phyloP scores from a whole-genome alignment of 2,888 invertebrate species.

The Macroteleia sp. region DNA sequence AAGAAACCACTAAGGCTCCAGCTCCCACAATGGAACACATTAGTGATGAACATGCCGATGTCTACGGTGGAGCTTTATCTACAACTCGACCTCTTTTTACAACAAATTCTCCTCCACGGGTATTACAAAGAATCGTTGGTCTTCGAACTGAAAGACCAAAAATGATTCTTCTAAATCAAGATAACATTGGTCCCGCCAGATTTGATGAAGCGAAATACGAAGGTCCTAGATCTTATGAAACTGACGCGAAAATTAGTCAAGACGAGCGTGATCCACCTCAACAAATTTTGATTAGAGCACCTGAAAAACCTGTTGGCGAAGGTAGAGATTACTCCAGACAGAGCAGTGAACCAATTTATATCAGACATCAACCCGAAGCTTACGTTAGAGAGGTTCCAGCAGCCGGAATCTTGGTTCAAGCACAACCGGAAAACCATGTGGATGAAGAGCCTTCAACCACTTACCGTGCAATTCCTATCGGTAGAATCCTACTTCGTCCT shows the following conservation, averaged over 20 bases:
- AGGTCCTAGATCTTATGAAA: slow-evolving; percentile 71
- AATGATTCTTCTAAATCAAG: slow-evolving; percentile 71
- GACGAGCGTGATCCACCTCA: slow-evolving; percentile 76
- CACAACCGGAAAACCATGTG: slow-evolving; percentile 60
- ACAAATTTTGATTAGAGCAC: slow-evolving; percentile 71
- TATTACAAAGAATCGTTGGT: slow-evolving; percentile 82
- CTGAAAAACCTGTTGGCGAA: slow-evolving; percentile 55
- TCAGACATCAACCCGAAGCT: slow-evolving; percentile 74
- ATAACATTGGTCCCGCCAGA: slow-evolving; percentile 75
- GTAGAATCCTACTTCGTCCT: slow-evolving; percentile 73
- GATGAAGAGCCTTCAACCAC: slow-evolving; percentile 71
- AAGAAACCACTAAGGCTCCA: slow-evolving; percentile 84
- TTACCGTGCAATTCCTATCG: slow-evolving; percentile 71
- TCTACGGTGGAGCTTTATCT: slow-evolving; percentile 88
- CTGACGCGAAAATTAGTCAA: slow-evolving; percentile 71
- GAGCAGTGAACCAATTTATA: slow-evolving; percentile 75
- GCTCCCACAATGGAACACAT: slow-evolving; percentile 86
- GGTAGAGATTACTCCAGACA: slow-evolving; percentile 75
- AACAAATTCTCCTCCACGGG: slow-evolving; percentile 86
- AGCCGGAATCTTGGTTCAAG: slow-evolving; percentile 72
- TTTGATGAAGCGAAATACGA: slow-evolving; percentile 76
- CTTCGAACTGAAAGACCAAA: slow-evolving; percentile 75
- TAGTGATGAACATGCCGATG: slow-evolving; percentile 88
- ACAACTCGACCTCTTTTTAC: slow-evolving; percentile 89
- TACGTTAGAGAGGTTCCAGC: slow-evolving; percentile 74